Conservation (phyloP, 2,888 invertebrate genomes). For the Rhogogaster chlorosoma region DNA sequence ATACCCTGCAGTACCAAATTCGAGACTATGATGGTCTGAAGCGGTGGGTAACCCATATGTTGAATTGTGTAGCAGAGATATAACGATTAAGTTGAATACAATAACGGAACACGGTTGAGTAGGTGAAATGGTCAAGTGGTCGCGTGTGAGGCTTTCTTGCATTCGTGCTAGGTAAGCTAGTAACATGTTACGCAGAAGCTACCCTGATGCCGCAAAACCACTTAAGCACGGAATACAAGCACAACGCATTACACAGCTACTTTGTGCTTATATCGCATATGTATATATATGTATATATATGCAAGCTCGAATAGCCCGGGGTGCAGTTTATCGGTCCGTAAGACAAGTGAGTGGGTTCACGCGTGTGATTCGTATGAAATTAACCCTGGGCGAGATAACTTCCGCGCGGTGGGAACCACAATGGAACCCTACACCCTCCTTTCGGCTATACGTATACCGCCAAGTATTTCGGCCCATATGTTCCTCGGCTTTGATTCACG, state of each 20-base stretch:
- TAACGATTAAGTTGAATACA: neutral
- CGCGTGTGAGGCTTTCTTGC: neutral
- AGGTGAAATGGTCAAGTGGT: constrained; percentile 41
- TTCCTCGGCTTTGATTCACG: neutral
- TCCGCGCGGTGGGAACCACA: constrained; percentile 44
- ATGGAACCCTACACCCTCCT: constrained; percentile 22
- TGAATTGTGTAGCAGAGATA: constrained; percentile 1
- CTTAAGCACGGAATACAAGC: constrained; percentile 9
- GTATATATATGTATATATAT: neutral
- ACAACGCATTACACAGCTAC: neutral
- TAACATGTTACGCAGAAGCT: neutral
- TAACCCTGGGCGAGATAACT: constrained; percentile 41
- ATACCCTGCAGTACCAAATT: neutral
- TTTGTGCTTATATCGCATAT: neutral
- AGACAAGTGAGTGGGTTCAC: constrained; percentile 39
- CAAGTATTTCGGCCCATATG: constrained; percentile 37
- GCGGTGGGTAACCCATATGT: constrained; percentile 52
- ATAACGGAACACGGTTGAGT: constrained; percentile 29
- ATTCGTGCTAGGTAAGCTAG: neutral
- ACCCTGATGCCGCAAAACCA: constrained; percentile 37
- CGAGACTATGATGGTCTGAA: neutral
- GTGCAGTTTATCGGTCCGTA: constrained; percentile 48
- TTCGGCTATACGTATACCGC: neutral
- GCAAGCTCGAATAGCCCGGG: constrained; percentile 17
- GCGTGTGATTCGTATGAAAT: constrained; percentile 43